phyloP scores from a whole-genome alignment of 2,888 invertebrate species.

The Callyntrura sp. region DNA sequence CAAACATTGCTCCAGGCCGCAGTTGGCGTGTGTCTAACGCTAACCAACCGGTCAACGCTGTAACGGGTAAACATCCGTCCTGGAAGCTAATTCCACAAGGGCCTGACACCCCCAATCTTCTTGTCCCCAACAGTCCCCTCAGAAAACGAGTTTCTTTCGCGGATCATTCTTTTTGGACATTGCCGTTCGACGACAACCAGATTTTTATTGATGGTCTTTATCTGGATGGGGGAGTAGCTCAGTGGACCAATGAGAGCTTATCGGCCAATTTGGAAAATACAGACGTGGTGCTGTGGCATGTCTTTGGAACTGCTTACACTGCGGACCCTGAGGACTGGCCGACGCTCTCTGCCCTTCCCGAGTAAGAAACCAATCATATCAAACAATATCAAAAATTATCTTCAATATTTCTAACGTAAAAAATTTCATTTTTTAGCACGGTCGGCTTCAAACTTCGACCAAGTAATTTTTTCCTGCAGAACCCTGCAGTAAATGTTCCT shows the following conservation, averaged over 20 bases:
- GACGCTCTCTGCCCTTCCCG: neutral
- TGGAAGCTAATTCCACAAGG: conserved; percentile 48
- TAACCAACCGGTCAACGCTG: neutral
- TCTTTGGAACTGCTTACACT: conserved; percentile 3
- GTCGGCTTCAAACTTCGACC: conserved; percentile 73
- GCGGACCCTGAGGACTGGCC: conserved; percentile 66
- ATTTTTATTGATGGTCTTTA: conserved; percentile 57
- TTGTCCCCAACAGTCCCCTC: conserved; percentile 43
- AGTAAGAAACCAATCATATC: too few species aligned
- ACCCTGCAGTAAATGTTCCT: conserved; percentile 72
- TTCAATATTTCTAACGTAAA: too few species aligned
- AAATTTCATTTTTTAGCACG: too few species aligned
- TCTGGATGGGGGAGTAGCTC: conserved; percentile 53
- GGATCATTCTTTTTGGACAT: conserved; percentile 66
- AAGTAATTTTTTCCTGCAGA: conserved; percentile 70
- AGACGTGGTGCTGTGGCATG: conserved; percentile 66
- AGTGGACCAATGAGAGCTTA: conserved; percentile 52
- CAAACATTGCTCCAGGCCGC: conserved; percentile 20
- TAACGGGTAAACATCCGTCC: conserved; percentile 37
- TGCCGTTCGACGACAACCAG: conserved; percentile 60
- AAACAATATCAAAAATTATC: too few species aligned
- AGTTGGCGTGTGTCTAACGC: conserved; percentile 63
- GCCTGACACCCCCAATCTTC: neutral
- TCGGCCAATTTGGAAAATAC: conserved; percentile 52
- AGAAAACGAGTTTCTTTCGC: conserved; percentile 38